Base-by-base conservation (phyloP, 2,797 vertebrate genomes). In the Hozukius guyotensis region DNA sequence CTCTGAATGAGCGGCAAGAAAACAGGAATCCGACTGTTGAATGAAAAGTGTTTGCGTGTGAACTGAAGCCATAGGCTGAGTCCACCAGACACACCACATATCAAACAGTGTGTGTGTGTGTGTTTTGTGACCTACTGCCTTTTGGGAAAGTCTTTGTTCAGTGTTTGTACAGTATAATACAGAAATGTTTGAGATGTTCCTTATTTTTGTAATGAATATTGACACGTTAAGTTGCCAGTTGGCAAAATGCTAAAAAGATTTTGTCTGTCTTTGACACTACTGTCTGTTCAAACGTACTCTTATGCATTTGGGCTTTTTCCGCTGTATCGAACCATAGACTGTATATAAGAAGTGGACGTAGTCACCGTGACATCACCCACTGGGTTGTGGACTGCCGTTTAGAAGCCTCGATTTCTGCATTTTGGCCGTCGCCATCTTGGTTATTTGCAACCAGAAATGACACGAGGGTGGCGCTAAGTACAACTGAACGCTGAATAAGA, bases 1-100 rank as follows among this genome's bases (percentile, higher is more conserved):
- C 57, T 67, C 61, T 93, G 90, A 92, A 92, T 94, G 84, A 87
- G 86, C 79, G 87, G 86, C 82, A 91, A 80, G 65, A 90, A 93
- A 92, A 92, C 91, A 92, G 92, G 88, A 93, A 90, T 83, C 63
- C 55, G 78, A 70, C 65, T 72, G 68, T 69, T 90, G 88, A 89
- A 87, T 84, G 76, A 89, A 85, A 82, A 57, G 57, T 83, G 66
- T 86, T 74, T 83, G 76, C 81, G 80, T 83, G 49, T 57, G 69
- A 57, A 74, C 70, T 12, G n/a, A 80, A 75, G 70, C 61, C 75
- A 34, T 57, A 46, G 70, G 55, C 32, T 34, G 8, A 55, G 25
- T 69, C 27, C 22, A 11, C 29, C 61, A 74, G 42, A 78, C 70
- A 59, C 24, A 72, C 20, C 42, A 52, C 53, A 82, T 70, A 78